A percentile compares a stretch with the other conserved stretches of the same genome.
These are phyloP conservation scores for Entelurus aequoreus DNA, from an alignment of 2,113 vertebrate genomes.

Conservation along the genomic window DNA sequence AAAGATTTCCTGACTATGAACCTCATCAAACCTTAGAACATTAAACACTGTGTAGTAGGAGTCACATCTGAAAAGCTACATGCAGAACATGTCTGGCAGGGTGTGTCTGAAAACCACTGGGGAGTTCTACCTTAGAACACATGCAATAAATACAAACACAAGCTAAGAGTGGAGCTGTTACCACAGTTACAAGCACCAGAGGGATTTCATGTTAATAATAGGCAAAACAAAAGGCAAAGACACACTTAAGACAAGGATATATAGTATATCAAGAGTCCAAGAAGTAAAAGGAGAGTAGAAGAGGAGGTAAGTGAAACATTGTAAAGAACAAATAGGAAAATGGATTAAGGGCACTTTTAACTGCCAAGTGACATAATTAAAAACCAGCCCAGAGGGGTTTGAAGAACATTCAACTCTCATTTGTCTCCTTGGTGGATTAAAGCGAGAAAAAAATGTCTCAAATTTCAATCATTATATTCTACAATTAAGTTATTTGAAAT, in stretches of 20 bases:
- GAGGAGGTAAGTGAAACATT: background rate
- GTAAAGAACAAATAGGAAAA: conserved; percentile 6
- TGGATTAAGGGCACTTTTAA: background rate
- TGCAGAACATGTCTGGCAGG: background rate
- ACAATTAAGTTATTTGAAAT: too few relatives aligned
- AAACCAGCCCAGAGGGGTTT: conserved; percentile 24
- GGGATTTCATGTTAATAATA: conserved; percentile 28
- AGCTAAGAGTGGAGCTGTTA: conserved; percentile 34
- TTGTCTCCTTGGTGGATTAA: conserved; percentile 15
- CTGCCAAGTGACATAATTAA: conserved; percentile 28
- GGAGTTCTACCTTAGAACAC: conserved; percentile 14
- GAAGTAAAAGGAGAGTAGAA: background rate
- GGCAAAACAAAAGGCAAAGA: background rate
- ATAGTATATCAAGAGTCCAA: background rate
- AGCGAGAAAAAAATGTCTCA: conserved; percentile 18
- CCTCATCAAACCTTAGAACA: too few relatives aligned
- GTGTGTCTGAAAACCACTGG: conserved; percentile 8
- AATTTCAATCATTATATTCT: too few relatives aligned
- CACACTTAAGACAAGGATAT: background rate
- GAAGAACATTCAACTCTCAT: conserved; percentile 11
- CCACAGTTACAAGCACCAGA: conserved; percentile 47
- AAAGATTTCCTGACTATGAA: too few relatives aligned
- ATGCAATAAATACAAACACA: conserved; percentile 5
- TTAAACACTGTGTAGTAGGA: too few relatives aligned
- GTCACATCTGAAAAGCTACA: too few relatives aligned